These are phyloP conservation scores for Hydractinia echinata DNA, from an alignment of 30 jellyfish, hydroid and myxozoan species.

Conservation along the genomic window DNA sequence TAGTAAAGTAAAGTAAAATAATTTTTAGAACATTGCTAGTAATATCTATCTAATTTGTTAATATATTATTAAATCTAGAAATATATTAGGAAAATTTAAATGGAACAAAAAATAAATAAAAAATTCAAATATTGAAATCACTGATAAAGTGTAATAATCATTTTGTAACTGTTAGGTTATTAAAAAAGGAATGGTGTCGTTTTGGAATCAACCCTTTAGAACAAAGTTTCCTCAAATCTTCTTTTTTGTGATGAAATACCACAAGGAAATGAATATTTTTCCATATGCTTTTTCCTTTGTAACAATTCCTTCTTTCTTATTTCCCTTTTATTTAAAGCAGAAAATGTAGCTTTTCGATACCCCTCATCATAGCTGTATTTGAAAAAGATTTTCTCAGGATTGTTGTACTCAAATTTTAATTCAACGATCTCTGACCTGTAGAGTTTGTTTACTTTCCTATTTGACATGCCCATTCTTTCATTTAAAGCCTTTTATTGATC, in stretches of 20 bases:
- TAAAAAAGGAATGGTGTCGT: slow-evolving; percentile 1
- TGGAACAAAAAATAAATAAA: too few species aligned
- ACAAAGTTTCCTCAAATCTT: background rate
- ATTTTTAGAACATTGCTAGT: too few species aligned
- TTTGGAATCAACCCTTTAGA: slow-evolving; percentile 13
- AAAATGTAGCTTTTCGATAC: background rate
- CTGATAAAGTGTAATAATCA: background rate
- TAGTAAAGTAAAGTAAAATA: too few species aligned
- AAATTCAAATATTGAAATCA: too few species aligned
- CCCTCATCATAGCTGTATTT: background rate
- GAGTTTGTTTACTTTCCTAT: background rate
- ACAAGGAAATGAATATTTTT: too few species aligned
- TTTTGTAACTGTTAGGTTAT: background rate
- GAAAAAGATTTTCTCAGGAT: background rate
- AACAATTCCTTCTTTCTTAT: background rate
- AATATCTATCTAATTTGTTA: too few species aligned
- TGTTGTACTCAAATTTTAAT: background rate
- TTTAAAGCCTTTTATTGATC: background rate
- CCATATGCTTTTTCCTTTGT: too few species aligned
- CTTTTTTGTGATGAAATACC: background rate
- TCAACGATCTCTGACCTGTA: background rate
- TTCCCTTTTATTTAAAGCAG: background rate
- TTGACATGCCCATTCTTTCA: background rate
- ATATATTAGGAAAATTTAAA: too few species aligned
- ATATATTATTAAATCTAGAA: too few species aligned